Evolutionary conservation across 2,113 vertebrate genomes (phyloP), one percentile per base, ranked within the genome.

Genomic region (Oncorhynchus gorbuscha): DNA sequence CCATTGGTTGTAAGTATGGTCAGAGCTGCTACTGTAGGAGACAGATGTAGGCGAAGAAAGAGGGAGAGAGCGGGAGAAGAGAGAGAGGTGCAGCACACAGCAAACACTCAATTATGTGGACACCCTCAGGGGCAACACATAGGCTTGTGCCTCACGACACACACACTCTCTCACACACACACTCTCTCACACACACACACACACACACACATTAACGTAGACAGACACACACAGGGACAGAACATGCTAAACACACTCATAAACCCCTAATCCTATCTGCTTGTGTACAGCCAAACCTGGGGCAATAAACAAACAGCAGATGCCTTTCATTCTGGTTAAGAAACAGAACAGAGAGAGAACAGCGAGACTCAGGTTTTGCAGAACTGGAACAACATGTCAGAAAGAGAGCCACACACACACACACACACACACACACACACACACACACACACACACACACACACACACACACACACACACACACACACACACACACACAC

Each of bases 241-340:
- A 14, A 62, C 5, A 35, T 68, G 73, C 64, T 14, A 59, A 24
- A 75, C 48, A 68, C 3, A 73, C 72, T 79, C 55, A 35, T 55
- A 77, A 45, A 51, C 39, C 9, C 35, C 28, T 68, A 59, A 68
- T 66, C 28, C 18, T 76, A 79, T 73, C 73, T 74, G 62, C 32
- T 4, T 48, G 67, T 35, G 32, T 20, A 14, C 30, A 35, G 14
- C 68, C 68, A 70, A 48, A 20, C 32, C 24, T 69, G 68, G 35
- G 61, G 70, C 74, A 30, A 48, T 79, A 71, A 83, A 82, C 76
- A 82, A 82, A 78, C 74, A 84, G 66, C 83, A 89, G 75, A 80
- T 79, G 77, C 62, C 74, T 78, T 69, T 61, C 35, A 39, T 72
- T 76, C 55, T 59, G 62, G 81, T 82, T 26, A n/a, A 71, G 30